Conservation (phyloP, 2,888 invertebrate species). For the Holacanthella duospinosa region DNA sequence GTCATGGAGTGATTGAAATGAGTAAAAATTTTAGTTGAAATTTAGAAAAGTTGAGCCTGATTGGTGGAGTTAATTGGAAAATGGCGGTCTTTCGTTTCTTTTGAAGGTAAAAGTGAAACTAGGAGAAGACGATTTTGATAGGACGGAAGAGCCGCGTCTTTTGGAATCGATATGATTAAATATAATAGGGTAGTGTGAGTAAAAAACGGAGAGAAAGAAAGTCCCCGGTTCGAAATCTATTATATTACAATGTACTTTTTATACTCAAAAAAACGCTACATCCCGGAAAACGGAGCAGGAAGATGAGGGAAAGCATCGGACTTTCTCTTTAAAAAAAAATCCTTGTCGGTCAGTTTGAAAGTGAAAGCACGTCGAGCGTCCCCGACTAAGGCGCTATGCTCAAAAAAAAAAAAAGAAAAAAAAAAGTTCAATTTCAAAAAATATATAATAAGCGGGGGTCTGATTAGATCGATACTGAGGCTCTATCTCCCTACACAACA, state of each 20-base stretch:
- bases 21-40: not conserved
- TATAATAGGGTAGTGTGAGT: not conserved
- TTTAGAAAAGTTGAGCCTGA: not conserved
- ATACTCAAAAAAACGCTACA: too few species aligned
- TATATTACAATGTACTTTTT: too few species aligned
- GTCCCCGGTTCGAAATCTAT: too few species aligned
- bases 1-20: too few species aligned
- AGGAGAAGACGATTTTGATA: too few species aligned
- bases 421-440: not conserved
- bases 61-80: not conserved
- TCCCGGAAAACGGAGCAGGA: too few species aligned
- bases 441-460: constrained; percentile 2
- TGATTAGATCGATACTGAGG: constrained; percentile 1
- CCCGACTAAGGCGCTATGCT: not conserved
- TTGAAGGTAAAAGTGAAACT: too few species aligned
- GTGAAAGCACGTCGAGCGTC: not conserved
- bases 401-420: not conserved
- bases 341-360: not conserved
- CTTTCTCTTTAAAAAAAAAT: not conserved
- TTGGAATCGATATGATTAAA: not conserved
- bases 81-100: not conserved
- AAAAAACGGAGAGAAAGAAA: too few species aligned
- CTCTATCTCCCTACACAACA: not conserved
- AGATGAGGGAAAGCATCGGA: too few species aligned
- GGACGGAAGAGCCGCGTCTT: too few species aligned